Percentiles rank a stretch among this genome's conserved stretches.
Conservation (phyloP, 2,797 vertebrate species). For the Galagoides demidoff region DNA sequence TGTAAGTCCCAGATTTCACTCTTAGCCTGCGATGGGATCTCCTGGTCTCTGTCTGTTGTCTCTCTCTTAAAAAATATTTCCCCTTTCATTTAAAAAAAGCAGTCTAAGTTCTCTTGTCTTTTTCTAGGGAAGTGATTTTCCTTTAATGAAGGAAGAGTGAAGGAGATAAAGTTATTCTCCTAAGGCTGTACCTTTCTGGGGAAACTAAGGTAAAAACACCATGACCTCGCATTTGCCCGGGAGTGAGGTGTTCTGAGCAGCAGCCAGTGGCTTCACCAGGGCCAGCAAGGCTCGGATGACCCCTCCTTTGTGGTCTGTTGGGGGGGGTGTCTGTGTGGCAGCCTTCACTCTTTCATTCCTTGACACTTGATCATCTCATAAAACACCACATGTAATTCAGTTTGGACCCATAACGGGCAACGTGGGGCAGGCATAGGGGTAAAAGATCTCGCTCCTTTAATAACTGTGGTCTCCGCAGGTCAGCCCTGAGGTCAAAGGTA, state of each 20-base stretch:
- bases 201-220: neutral
- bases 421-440: neutral
- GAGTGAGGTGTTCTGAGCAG: neutral
- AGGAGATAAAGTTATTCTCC: slow-evolving; percentile 58
- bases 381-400: slow-evolving; percentile 41
- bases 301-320: slow-evolving; percentile 5
- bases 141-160: slow-evolving; percentile 16
- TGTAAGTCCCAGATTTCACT: slow-evolving; percentile 54
- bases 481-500: slow-evolving; percentile 73
- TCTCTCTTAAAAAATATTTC: neutral
- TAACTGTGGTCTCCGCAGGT: slow-evolving; percentile 77
- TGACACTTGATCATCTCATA: neutral
- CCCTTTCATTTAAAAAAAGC: neutral
- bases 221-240: neutral
- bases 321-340: neutral
- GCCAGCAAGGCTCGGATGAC: slow-evolving; percentile 61
- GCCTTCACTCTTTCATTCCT: slow-evolving; percentile 30
- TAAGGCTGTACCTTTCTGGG: neutral
- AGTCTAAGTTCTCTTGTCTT: slow-evolving; percentile 20
- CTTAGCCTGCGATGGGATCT: slow-evolving; percentile 40
- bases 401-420: slow-evolving; percentile 47
- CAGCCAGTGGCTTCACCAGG: slow-evolving; percentile 34
- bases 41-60: slow-evolving; percentile 19
- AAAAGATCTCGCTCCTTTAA: slow-evolving; percentile 52
- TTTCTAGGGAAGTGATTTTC: slow-evolving; percentile 65